These are phyloP conservation scores for Empidonax traillii DNA, from an alignment of 2,113 vertebrate genomes.

Conservation along the genomic window DNA sequence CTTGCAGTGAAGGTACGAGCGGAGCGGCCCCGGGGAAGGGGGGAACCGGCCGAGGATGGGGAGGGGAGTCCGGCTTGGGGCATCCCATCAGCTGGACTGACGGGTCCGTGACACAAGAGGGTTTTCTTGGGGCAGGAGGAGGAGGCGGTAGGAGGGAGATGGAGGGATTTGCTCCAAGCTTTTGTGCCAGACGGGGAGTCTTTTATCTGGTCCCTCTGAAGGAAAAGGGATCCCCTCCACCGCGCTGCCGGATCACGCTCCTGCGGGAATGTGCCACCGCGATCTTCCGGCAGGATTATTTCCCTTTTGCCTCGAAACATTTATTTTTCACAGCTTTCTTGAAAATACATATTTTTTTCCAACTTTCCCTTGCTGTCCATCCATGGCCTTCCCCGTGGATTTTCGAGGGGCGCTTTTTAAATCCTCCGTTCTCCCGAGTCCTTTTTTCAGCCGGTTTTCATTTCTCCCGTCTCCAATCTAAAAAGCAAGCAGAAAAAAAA, in stretches of 20 bases:
- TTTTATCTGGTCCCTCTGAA: rapidly evolving
- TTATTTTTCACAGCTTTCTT: background rate
- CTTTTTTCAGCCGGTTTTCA: background rate
- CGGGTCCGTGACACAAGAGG: background rate
- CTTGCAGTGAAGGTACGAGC: background rate
- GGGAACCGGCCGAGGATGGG: background rate
- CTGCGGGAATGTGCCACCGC: background rate
- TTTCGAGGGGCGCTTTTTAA: background rate
- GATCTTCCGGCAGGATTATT: background rate
- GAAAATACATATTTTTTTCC: background rate
- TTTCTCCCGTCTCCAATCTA: background rate
- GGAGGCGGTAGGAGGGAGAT: background rate
- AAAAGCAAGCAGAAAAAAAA: background rate
- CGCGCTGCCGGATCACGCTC: background rate
- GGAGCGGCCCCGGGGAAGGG: background rate
- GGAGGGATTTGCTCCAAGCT: background rate
- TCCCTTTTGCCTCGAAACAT: background rate
- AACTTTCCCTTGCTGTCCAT: background rate
- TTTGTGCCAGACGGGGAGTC: background rate
- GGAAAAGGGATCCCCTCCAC: background rate
- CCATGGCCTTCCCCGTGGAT: background rate
- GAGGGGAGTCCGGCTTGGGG: background rate
- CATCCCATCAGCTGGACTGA: background rate
- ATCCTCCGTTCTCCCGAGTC: background rate
- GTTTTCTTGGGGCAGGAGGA: background rate